Evolutionary conservation across 1,140 invertebrate species (phyloP), one percentile per base, ranked within the genome.

Genomic region (Bombus difficillimus): DNA sequence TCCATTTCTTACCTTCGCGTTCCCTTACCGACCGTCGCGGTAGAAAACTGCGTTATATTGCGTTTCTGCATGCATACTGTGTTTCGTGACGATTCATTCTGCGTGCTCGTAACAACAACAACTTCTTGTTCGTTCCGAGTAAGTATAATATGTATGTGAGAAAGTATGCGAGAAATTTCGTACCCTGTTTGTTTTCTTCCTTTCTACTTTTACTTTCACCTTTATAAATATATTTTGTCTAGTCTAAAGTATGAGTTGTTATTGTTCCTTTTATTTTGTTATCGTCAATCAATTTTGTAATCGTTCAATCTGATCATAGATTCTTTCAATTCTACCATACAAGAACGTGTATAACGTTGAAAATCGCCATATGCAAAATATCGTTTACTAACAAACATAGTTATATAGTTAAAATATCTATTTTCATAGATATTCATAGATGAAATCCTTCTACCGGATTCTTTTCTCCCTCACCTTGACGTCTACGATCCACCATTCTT

Each of bases 1-100:
- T 91, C 81, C 87, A 87, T 92, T 92, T 93, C 91, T 92, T 89
- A 85, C 87, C 93, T 92, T 92, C 91, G 80, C 77, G 85, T 88
- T 88, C 88, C 88, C 91, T 62, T 59, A 9, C 57, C 59, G 59
- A 78, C 39, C 28, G 43, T 43, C 77, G 68, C 57, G 12, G 28
- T 47, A 59, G 64, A 88, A 68, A 86, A 85, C 68, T 72, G 41
- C 53, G 66, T 71, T 71, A 32, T 62, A 66, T 72, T 39, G 39
- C 72, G 57, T 66, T 85, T 85, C 15, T 66, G 28, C 41, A 4
- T 32, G 43, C 32, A 37, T 86, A 89, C 80, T 81, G 28, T 83
- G 68, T 83, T 89, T 83, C 84, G 12, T 57, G 34, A 68, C 78
- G 69, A 82, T 81, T 78, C 64, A 75, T 81, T 74, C 64, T 47